phyloP scores from a whole-genome alignment of 2,113 vertebrate species.

The Hyla sarda region DNA sequence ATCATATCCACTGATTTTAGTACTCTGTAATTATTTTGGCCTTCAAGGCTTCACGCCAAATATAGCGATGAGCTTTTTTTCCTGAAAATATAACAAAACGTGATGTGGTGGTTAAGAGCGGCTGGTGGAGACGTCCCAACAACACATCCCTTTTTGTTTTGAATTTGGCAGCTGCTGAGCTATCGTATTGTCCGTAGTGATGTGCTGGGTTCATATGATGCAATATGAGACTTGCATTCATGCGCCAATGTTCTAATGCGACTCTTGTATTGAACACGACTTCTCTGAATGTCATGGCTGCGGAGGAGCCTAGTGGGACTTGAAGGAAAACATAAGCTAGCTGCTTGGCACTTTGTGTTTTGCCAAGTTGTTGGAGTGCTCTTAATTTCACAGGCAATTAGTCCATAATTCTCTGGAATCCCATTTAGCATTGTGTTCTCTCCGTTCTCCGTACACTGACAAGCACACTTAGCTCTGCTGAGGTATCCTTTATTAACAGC shows the following conservation, averaged over 20 bases:
- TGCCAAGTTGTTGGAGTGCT: constrained; percentile 37
- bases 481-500: constrained; percentile 39
- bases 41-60: neutral
- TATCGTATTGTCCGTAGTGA: neutral
- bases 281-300: neutral
- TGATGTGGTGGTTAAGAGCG: neutral
- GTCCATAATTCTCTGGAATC: constrained; percentile 55
- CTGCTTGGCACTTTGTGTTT: constrained; percentile 42
- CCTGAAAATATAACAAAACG: neutral
- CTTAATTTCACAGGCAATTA: constrained; percentile 58
- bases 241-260: neutral
- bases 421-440: constrained; percentile 44
- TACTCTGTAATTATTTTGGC: neutral
- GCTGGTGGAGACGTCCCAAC: neutral
- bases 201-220: constrained; percentile 9
- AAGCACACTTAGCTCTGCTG: constrained; percentile 44
- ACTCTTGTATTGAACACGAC: neutral
- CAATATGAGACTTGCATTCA: neutral
- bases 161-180: constrained; percentile 3
- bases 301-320: neutral
- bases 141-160: neutral
- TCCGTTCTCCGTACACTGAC: constrained; percentile 32
- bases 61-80: neutral
- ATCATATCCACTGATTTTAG: neutral
- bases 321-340: constrained; percentile 16